Base-by-base conservation (phyloP, 2,797 vertebrate genomes). In the Pelochelys cantorii region DNA sequence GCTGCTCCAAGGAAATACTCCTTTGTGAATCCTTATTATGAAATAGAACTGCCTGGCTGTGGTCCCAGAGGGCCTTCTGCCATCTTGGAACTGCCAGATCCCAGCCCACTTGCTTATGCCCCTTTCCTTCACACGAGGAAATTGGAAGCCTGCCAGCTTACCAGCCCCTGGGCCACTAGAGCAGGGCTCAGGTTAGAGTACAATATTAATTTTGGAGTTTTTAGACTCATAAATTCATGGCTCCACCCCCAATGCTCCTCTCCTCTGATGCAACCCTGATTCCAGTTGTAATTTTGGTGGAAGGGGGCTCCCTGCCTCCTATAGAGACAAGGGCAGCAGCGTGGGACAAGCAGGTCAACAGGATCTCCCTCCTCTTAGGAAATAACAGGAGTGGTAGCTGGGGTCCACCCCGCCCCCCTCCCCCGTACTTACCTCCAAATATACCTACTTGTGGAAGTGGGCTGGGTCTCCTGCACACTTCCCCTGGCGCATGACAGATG, bases 31-130 rank as follows among this genome's bases (percentile, higher is more conserved):
- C 79, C 77, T 83, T 82, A 71, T 90, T 81, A 80, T 12, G 81
- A 60, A 1, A 62, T 81, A 57, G n/a, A 59, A 27, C 23, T 81
- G 55, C 31, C 42, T 14, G 48, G 52, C 14, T 71, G 68, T 71
- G 68, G 0, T n/a, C 80, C 22, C 71, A 2, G 0, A 92, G 86
- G 86, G 37, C 48, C 3, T 1, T 52, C 34, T 34, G 14, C 71
- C 56, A 55, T n/a, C 15, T 20, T 5, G 55, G 85, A 81, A 84
- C 74, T 53, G 2, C 65, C 42, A 20, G 48, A 90, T 59, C 42
- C 22, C 11, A 0, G 75, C 7, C 53, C 5, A 1, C 7, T 48
- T 7, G 48, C 34, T 11, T 22, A 54, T 3, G 14, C 31, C 89
- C 55, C 87, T 2, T 0, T 62, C 68, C 68, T 37, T 34, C 20